Base-by-base conservation (phyloP, 2,797 vertebrate genomes). In the Lophotriccus pileatus region DNA sequence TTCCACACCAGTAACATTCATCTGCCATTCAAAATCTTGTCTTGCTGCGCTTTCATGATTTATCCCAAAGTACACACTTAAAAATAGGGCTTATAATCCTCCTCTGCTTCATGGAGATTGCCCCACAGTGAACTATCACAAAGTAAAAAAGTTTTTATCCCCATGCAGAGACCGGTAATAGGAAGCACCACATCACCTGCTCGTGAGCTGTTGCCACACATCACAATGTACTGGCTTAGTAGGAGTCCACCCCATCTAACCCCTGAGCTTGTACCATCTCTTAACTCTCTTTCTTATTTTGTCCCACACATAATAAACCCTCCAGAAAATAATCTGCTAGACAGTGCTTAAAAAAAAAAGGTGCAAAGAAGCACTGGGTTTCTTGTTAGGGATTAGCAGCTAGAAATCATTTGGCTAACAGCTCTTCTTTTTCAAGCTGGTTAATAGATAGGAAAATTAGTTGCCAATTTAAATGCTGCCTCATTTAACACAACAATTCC, bases 361-460 rank as follows among this genome's bases (percentile, higher is more conserved):
- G 30, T 62, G 64, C 46, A 72, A 72, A 74, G 34, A 76, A 85
- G 19, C 30, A 12, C 50, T 83, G 58, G 3, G 4, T 39, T 78
- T 94, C 95, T 87, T 69, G 72, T 92, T 93, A 90, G 92, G 34
- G 98, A 98, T 98, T 98, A 99, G 97, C 97, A 98, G 97, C 97
- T 98, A 97, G 96, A 98, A 98, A 97, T 96, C 97, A 97, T 97
- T 98, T 97, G 96, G 96, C 95, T 95, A 97, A 97, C 97, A 97
- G 97, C 90, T 89, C 93, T 96, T 97, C 96, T 96, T 97, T 96
- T 96, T 39, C 92, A 95, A 97, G 97, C 97, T 97, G 94, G 98
- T 98, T 98, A 98, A 99, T 97, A 98, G 98, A 98, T 98, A 98
- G 95, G 92, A 97, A 98, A 99, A 99, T 99, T 98, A 99, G 98